Percentiles rank a stretch among this genome's conserved stretches.
Evolutionary conservation across 1,140 invertebrate genomes (phyloP).

Genomic region (Leptinotarsa defecta): DNA sequence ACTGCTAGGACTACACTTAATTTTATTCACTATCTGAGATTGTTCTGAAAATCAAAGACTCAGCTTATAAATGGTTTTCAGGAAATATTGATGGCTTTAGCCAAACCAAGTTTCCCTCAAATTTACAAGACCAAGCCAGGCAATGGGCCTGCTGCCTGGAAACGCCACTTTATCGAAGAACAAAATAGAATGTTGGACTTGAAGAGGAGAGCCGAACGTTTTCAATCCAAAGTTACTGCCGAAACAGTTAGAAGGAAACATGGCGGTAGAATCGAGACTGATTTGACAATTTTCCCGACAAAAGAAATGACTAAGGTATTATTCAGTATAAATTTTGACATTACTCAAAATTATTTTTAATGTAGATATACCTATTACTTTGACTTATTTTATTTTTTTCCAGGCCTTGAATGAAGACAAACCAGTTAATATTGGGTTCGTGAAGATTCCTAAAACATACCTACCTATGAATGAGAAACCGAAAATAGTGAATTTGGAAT

Average conservation of each 20-base stretch:
- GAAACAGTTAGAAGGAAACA: slow-evolving; percentile 58
- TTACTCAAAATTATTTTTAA: no score
- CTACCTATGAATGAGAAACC: slow-evolving; percentile 41
- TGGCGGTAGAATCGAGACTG: slow-evolving; percentile 59
- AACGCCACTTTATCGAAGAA: slow-evolving; percentile 52
- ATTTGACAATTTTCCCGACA: slow-evolving; percentile 62
- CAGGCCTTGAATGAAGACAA: slow-evolving; percentile 51
- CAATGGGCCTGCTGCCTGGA: slow-evolving; percentile 43
- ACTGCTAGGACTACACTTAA: no score
- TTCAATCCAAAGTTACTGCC: slow-evolving; percentile 59
- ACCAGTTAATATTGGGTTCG: slow-evolving; percentile 50
- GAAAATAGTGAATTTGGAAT: slow-evolving; percentile 48
- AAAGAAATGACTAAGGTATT: slow-evolving; percentile 58
- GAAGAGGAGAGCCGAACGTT: slow-evolving; percentile 47
- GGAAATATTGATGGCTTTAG: slow-evolving; percentile 52
- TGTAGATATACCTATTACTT: neutral
- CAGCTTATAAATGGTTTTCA: slow-evolving; percentile 27
- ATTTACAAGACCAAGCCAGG: slow-evolving; percentile 51
- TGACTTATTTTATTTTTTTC: slow-evolving; percentile 37
- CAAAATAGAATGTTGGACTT: slow-evolving; percentile 44
- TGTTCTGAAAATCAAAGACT: no score
- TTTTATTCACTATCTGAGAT: no score
- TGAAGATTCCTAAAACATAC: slow-evolving; percentile 49
- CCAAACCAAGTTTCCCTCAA: slow-evolving; percentile 50
- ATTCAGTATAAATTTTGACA: neutral